These are phyloP conservation scores for Elaeidobius kamerunicus DNA, from an alignment of 2,888 invertebrate species.

Conservation along the genomic window DNA sequence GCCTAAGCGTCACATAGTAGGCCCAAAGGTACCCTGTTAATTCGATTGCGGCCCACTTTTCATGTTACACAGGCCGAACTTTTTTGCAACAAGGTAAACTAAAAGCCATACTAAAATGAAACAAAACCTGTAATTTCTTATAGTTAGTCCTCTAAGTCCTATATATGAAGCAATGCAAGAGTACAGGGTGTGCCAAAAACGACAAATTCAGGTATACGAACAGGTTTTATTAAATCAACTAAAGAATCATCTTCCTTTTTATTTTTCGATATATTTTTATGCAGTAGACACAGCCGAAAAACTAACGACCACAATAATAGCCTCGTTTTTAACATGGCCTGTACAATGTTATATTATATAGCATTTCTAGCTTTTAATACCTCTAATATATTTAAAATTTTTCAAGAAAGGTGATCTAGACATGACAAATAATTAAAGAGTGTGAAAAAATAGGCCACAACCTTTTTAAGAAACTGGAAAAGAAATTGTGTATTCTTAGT, in stretches of 20 bases:
- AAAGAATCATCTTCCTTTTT: too few relatives aligned
- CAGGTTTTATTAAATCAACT: too few relatives aligned
- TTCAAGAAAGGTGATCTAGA: conserved; percentile 9
- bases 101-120: conserved; percentile 2
- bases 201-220: not conserved
- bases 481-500: too few relatives aligned
- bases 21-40: too few relatives aligned
- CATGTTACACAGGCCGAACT: too few relatives aligned
- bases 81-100: conserved; percentile 1
- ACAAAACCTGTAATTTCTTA: conserved; percentile 10
- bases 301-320: not conserved
- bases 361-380: conserved; percentile 22
- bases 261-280: not conserved
- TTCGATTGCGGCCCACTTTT: too few relatives aligned
- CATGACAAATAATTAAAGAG: conserved; percentile 4
- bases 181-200: conserved; percentile 16
- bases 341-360: conserved; percentile 8
- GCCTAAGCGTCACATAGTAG: not conserved
- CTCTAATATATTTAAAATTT: conserved; percentile 11
- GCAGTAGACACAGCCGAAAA: too few relatives aligned
- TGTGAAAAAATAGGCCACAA: too few relatives aligned
- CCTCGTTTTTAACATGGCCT: conserved; percentile 11
- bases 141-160: conserved; percentile 15
- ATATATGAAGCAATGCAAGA: conserved; percentile 13
- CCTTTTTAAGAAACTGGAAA: too few relatives aligned